Conservation (phyloP, 2,888 invertebrate genomes). For the Zaprionus lineosus region DNA sequence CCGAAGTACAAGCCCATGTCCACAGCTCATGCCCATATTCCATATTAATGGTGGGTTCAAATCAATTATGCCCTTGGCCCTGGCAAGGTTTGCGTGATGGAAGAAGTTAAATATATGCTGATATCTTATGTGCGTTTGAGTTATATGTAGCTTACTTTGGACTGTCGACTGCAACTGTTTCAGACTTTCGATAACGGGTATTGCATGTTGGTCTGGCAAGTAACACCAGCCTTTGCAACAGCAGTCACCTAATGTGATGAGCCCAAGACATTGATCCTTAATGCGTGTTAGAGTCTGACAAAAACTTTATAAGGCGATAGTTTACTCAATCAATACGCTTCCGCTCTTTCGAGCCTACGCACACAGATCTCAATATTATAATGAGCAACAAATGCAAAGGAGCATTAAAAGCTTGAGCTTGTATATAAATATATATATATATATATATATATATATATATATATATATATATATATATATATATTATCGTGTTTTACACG, state of each 20-base stretch:
- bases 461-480: too few species aligned
- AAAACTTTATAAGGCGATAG: slow-evolving; percentile 9
- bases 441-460: too few species aligned
- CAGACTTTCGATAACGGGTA: too few species aligned
- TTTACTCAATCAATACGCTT: slow-evolving; percentile 62
- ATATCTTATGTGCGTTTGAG: background rate
- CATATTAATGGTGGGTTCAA: slow-evolving; percentile 64
- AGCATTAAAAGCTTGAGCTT: too few species aligned
- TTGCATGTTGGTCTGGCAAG: slow-evolving; percentile 55
- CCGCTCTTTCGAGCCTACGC: slow-evolving; percentile 50
- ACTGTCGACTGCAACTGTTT: slow-evolving; percentile 25
- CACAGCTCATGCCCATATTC: slow-evolving; percentile 23
- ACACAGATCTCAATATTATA: slow-evolving; percentile 4
- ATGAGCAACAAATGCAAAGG: too few species aligned
- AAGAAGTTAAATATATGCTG: slow-evolving; percentile 13
- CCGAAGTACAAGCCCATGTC: background rate
- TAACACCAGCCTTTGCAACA: slow-evolving; percentile 34
- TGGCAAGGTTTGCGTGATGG: slow-evolving; percentile 38
- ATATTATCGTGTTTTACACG: too few species aligned
- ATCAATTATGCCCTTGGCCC: slow-evolving; percentile 75
- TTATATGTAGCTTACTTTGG: slow-evolving; percentile 1
- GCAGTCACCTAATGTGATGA: slow-evolving; percentile 73
- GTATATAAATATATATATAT: too few species aligned
- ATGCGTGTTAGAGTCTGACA: slow-evolving; percentile 32
- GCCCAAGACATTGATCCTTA: slow-evolving; percentile 54